Evolutionary conservation across 2,797 vertebrate genomes (phyloP), one percentile per base, ranked within the genome.

Genomic region (Prunella strophiata): DNA sequence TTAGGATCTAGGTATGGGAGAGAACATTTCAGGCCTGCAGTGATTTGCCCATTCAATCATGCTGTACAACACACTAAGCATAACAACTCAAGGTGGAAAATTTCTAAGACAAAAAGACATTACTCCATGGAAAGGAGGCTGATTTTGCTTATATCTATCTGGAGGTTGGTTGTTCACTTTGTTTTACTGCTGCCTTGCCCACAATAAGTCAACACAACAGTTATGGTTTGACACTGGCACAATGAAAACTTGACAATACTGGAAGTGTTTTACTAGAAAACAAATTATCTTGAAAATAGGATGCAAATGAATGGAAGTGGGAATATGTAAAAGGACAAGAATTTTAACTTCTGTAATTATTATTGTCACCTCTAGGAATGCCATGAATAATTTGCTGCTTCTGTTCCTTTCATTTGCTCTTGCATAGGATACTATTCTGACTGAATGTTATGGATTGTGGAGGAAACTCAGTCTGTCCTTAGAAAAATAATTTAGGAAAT

Each of bases 21-120:
- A 83, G 70, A 85, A 70, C 23, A 22, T 94, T 96, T 94, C 83
- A 13, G 17, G 38, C 32, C 26, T 72, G 29, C 50, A 29, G 18
- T 95, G 83, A 94, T 96, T 97, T 83, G 63, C 63, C 48, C 38
- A 48, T 76, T 93, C 59, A 91, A 38, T 97, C 75, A 85, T 47
- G 43, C 54, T 87, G 22, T 95, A 96, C 82, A 88, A 91, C 97
- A 80, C 30, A 78, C 27, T 36, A 63, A 89, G 47, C 38, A n/a
- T 26, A 61, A 80, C 55, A 87, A 93, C 96, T 89, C 91, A 95
- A 93, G 27, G 62, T 81, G 52, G 71, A 91, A 93, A 87, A 80
- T 92, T 92, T 73, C 47, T 75, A 73, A 86, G 38, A 84, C 42
- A 74, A 92, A 96, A 93, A 65, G 10, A 96, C 94, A 88, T 91